phyloP scores from a whole-genome alignment of 2,113 vertebrate species.

The Vulpes ferrilata region DNA sequence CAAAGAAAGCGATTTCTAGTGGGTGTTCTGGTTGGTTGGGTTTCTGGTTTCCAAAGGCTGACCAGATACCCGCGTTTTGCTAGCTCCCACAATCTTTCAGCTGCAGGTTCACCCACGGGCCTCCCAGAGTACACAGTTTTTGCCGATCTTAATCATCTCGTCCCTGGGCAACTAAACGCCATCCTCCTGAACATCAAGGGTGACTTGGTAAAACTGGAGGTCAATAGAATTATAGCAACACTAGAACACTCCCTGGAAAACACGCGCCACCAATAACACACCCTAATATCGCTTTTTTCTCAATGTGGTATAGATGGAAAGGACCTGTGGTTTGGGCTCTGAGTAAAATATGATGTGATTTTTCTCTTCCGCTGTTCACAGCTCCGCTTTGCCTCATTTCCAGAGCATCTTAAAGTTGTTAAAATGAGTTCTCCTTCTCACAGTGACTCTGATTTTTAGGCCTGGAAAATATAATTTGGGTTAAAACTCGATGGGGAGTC shows the following conservation, averaged over 20 bases:
- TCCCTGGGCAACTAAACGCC: neutral
- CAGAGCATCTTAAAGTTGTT: neutral
- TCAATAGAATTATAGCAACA: neutral
- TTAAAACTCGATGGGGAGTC: slow-evolving; percentile 82
- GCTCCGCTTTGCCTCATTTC: neutral
- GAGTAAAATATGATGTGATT: neutral
- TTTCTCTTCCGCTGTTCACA: fast-evolving
- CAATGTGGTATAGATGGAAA: fast-evolving
- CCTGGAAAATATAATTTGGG: slow-evolving; percentile 79
- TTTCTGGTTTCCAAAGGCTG: neutral
- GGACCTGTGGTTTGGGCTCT: neutral
- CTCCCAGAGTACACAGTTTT: neutral
- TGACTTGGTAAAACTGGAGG: neutral
- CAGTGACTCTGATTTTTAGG: slow-evolving; percentile 65
- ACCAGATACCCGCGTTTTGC: fast-evolving
- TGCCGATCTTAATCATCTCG: neutral
- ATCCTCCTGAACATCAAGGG: neutral
- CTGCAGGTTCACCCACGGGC: fast-evolving
- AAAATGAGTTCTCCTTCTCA: neutral
- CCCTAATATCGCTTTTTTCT: too few species aligned
- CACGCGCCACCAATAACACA: fast-evolving
- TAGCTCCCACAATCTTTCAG: fast-evolving
- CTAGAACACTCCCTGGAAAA: neutral
- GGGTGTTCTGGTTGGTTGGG: fast-evolving
- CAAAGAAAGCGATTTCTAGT: fast-evolving